Evolutionary conservation across 2,888 invertebrate species (phyloP), one percentile per base, ranked within the genome.

Genomic region (Heteromurus nitidus): DNA sequence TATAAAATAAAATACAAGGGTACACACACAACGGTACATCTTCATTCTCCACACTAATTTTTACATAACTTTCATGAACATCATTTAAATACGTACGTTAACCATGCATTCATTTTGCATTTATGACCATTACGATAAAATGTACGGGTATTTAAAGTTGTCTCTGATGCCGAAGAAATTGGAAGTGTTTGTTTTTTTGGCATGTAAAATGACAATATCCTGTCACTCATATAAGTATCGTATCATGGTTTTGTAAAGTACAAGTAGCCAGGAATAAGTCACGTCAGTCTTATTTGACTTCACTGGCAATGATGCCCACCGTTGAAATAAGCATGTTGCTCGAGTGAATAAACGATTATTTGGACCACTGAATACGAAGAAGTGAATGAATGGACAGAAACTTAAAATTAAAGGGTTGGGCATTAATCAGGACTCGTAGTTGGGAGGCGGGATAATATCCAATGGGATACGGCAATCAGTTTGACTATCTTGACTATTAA

Each of bases 301-400:
- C 80, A 80, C 80, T 80, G 70, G 80, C 80, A 80, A 73, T 30
- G 50, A 67, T 80, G 80, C 68, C 80, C 80, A 80, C 80, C 24
- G 36, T 50, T 67, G 55, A 67, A 80, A 80, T 80, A 80, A 80
- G 74, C 80, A 80, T 31, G 50, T 68, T 80, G 80, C 68, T 68
- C 73, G 73, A 80, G 73, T 80, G 80, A 74, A 77, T 55, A 42
- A 60, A 79, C 53, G 13, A 70, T 36, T 58, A 74, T 47, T 74
- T 80, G 74, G 80, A 80, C 73, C 74, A 73, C 50, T 73, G 60
- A 65, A 80, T 58, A 50, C 30, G 20, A 55, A 55, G 20, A 55
- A 55, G 55, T 72, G 72, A 80, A 65, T 55, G 28, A 62, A 74
- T 24, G 31, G 24, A 74, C 68, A 74, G 26, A 74, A 74, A 80